phyloP scores from a whole-genome alignment of 37 sponge, comb jelly and placozoan species.

The Chondrosia reniformis region DNA sequence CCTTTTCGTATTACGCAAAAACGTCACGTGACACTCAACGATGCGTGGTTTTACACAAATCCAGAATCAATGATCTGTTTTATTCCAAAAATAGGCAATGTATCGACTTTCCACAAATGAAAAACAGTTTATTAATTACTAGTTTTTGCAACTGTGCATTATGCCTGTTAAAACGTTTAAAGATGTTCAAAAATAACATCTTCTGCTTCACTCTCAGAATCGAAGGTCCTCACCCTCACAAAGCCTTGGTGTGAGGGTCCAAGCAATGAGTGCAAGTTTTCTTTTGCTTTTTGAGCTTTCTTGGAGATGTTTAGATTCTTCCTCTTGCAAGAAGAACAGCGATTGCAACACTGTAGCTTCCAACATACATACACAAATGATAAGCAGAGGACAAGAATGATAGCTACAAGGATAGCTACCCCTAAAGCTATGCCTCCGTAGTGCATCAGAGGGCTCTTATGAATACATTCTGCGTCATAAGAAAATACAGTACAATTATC shows the following conservation, averaged over 20 bases:
- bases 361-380: no score
- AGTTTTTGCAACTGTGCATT: background rate
- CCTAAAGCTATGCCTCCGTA: no score
- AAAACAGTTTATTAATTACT: background rate
- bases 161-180: background rate
- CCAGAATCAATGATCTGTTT: background rate
- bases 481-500: background rate
- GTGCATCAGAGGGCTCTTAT: no score
- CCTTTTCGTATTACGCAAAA: no score
- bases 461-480: no score
- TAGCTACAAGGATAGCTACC: background rate
- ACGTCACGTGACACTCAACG: background rate
- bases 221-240: conserved; percentile 47
- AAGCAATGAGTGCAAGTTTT: conserved; percentile 40
- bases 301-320: background rate
- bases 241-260: conserved; percentile 56
- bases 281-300: conserved; percentile 14
- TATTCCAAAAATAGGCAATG: background rate
- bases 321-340: no score
- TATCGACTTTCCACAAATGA: no score
- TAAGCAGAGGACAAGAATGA: background rate
- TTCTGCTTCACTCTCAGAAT: conserved; percentile 71
- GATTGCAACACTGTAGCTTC: no score
- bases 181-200: conserved; percentile 5
- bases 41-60: background rate